phyloP scores from a whole-genome alignment of 2,113 vertebrate genomes.

The Stegostoma tigrinum region DNA sequence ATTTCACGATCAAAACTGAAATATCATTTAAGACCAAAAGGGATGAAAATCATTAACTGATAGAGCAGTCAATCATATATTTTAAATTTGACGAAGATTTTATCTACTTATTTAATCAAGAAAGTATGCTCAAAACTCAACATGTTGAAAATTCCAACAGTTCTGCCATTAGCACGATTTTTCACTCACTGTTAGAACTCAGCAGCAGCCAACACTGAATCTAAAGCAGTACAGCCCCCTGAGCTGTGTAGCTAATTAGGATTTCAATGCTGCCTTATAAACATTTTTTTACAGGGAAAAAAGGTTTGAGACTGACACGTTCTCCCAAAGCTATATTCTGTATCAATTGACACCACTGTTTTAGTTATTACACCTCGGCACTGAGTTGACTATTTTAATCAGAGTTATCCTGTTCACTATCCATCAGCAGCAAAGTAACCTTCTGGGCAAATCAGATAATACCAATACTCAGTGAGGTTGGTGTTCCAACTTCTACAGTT shows the following conservation, averaged over 20 bases:
- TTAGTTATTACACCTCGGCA: not conserved
- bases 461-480: not conserved
- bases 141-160: not conserved
- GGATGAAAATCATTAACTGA: not conserved
- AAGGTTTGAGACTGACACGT: not conserved
- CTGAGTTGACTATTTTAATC: constrained; percentile 1
- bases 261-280: not conserved
- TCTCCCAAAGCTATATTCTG: not conserved
- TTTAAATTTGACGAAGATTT: not conserved
- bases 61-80: not conserved
- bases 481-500: not conserved
- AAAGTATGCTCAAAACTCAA: not conserved
- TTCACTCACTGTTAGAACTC: not conserved
- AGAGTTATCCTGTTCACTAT: not conserved
- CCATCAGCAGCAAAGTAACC: not conserved
- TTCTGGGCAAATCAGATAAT: not conserved
- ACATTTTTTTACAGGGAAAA: not conserved
- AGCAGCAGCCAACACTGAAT: not conserved
- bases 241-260: not conserved
- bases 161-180: not conserved
- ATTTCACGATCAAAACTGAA: not conserved
- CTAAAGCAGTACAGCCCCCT: not conserved
- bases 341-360: not conserved
- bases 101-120: not conserved
- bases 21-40: not conserved